Conservation (phyloP, 2,113 vertebrate species). For the Eurystomus gularis region DNA sequence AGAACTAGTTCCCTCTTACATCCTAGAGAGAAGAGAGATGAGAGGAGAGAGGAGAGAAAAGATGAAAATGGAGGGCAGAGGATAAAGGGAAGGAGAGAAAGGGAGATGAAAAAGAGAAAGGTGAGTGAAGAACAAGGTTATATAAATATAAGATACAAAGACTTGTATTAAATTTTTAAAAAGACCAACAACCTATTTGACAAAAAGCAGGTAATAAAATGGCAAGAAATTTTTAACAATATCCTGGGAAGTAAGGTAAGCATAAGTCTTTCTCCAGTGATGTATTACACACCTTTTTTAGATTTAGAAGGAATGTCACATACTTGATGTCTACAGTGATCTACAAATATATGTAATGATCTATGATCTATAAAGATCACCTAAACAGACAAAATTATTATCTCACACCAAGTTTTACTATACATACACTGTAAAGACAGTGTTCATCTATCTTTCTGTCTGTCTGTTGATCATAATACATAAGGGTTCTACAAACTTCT, state of each 20-base stretch:
- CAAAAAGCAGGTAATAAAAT: not conserved
- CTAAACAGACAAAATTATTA: not conserved
- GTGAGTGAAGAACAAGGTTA: not conserved
- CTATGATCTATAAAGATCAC: not conserved
- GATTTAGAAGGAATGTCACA: not conserved
- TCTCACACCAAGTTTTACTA: not conserved
- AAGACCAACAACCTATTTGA: not conserved
- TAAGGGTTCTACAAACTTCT: not conserved
- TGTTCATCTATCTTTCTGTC: not conserved
- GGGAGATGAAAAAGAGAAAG: not conserved
- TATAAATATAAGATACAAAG: no score
- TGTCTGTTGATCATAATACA: not conserved
- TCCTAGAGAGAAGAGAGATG: not conserved
- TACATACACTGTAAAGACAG: not conserved
- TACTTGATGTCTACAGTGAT: not conserved
- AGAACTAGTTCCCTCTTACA: not conserved
- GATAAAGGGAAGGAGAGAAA: not conserved
- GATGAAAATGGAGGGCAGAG: not conserved
- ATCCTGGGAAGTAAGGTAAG: not conserved
- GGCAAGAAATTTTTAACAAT: not conserved
- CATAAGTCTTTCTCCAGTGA: not conserved
- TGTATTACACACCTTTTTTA: not conserved
- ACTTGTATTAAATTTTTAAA: not conserved
- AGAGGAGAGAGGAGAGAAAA: not conserved
- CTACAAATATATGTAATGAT: no score